A percentile compares a stretch with the other conserved stretches of the same genome.
phyloP scores from a whole-genome alignment of 2,113 vertebrate species.

The Sciurus niger region DNA sequence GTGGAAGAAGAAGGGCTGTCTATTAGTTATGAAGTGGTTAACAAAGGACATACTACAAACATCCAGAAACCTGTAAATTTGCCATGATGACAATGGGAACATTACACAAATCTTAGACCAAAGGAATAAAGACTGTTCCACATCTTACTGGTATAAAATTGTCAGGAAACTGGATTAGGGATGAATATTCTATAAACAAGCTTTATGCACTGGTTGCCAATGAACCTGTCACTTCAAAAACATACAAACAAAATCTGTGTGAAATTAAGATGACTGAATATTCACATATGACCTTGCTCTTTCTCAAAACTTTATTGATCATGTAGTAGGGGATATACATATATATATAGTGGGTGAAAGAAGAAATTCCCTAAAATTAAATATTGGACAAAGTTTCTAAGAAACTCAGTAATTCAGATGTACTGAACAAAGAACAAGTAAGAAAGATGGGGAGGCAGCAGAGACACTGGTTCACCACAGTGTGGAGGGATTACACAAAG shows the following conservation, averaged over 20 bases:
- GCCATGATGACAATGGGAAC: conserved; percentile 91
- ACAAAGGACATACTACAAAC: conserved; percentile 95
- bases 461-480: too few relatives aligned
- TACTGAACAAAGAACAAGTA: too few relatives aligned
- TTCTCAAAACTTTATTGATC: not conserved
- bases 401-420: too few relatives aligned
- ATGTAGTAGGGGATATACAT: not conserved
- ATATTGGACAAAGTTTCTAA: too few relatives aligned
- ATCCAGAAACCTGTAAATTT: conserved; percentile 96
- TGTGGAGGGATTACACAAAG: too few relatives aligned
- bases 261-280: not conserved
- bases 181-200: conserved; percentile 93
- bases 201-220: conserved; percentile 93
- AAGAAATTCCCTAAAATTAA: too few relatives aligned
- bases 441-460: too few relatives aligned
- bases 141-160: conserved; percentile 92
- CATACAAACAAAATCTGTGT: not conserved
- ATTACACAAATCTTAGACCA: conserved; percentile 95
- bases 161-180: conserved; percentile 93
- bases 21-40: conserved; percentile 92
- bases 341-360: too few relatives aligned
- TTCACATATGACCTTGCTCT: not conserved
- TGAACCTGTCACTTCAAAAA: conserved; percentile 89
- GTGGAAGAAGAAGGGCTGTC: conserved; percentile 94
- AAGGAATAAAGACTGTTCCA: conserved; percentile 93